Evolutionary conservation across 1,140 invertebrate species (phyloP), one percentile per base, ranked within the genome.

Genomic region (Bombus superbus): DNA sequence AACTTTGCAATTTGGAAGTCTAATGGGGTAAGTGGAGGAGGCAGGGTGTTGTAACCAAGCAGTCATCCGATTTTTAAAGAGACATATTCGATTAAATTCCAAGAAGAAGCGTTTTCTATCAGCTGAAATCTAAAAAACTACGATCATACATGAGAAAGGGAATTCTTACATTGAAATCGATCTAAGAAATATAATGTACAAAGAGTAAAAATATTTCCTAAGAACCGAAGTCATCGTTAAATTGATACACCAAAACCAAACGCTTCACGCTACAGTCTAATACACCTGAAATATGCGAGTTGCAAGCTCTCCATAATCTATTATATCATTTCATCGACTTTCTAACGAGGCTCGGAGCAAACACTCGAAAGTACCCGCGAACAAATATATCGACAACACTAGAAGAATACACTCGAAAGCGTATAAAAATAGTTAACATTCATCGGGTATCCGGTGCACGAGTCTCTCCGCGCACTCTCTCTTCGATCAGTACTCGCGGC

Each of bases 121-220:
- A 13, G 10, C 4, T n/a, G 1, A 62, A 62, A n/a, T n/a, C 28
- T 62, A 3, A n/a, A 5, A n/a, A 53, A 0, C 47, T 22, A 53
- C 3, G 18, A 53, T 22, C 9, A 5, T 13, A 3, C 11, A 0
- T 0, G 28, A 62, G 11, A n/a, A 13, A 0, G 15, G 18, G 0
- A 53, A 53, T 53, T 53, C 5, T 53, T 22, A 53, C 47, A 0
- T 53, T 22, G 22, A 22, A 53, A 53, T 8, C 18, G 8, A 22
- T 22, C 18, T 53, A 53, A 22, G 47, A 53, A 18, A 53, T 0
- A 2, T 22, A 8, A 18, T 53, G 18, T 22, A 53, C 5, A 53
- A 1, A 53, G 18, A 22, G 1, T 22, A 22, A 22, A 53, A 53
- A 53, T 53, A 53, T 62, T 62, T 62, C 25, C 28, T 13, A 62